Percentiles rank a stretch among this genome's conserved stretches.
Conservation (phyloP, 1,140 invertebrate species). For the Micrasema minimum region DNA sequence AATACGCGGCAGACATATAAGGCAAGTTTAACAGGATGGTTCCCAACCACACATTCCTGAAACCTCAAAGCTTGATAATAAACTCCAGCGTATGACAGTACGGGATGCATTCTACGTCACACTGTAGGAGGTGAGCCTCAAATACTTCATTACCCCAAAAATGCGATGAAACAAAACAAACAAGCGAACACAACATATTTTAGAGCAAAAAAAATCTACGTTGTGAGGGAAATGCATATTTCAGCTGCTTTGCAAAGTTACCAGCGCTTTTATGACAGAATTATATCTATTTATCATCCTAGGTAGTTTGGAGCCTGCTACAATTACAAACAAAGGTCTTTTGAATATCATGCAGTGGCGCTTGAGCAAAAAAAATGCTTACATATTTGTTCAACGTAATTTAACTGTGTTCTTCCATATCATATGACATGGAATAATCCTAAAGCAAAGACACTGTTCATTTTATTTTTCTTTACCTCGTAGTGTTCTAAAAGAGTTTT, state of each 20-base stretch:
- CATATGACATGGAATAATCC: too few species aligned
- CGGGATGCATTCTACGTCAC: conserved; percentile 44
- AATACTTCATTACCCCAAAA: conserved; percentile 51
- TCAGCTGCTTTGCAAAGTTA: not conserved
- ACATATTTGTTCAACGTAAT: too few species aligned
- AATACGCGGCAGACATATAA: conserved; percentile 13
- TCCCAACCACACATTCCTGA: conserved; percentile 37
- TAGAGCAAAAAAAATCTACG: conserved; percentile 1
- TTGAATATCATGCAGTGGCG: too few species aligned
- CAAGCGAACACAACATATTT: not conserved
- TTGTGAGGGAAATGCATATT: not conserved
- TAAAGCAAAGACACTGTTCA: too few species aligned
- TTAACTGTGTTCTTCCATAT: too few species aligned
- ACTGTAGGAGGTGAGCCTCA: conserved; percentile 26
- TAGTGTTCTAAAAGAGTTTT: too few species aligned
- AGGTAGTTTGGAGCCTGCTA: too few species aligned
- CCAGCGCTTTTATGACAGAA: not conserved
- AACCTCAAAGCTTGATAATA: conserved; percentile 46
- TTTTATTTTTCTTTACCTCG: too few species aligned
- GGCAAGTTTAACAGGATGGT: conserved; percentile 5
- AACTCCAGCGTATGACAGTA: conserved; percentile 39
- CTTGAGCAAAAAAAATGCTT: too few species aligned
- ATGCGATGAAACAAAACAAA: conserved; percentile 40
- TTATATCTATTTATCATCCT: too few species aligned
- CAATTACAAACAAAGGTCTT: too few species aligned